Conservation (phyloP, 2,113 vertebrate genomes). For the Ictalurus punctatus region DNA sequence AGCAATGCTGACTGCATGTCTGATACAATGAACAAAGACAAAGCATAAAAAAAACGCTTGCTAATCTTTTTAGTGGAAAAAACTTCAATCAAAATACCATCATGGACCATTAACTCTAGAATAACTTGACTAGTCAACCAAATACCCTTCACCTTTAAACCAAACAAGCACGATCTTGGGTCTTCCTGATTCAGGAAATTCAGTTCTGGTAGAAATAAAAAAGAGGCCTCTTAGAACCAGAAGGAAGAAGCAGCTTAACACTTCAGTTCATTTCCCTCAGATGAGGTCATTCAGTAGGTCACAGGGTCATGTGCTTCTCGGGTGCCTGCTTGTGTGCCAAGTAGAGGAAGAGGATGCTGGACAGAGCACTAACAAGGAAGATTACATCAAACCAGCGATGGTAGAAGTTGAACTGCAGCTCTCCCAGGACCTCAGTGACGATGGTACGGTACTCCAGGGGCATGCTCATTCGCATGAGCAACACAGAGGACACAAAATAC, state of each 20-base stretch:
- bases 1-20: neutral
- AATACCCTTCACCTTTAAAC: constrained; percentile 7
- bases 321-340: constrained; percentile 97
- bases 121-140: neutral
- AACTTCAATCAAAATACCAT: constrained; percentile 22
- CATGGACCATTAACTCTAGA: neutral
- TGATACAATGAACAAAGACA: neutral
- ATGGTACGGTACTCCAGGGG: constrained; percentile 93
- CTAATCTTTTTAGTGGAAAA: neutral
- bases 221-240: constrained; percentile 11
- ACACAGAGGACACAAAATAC: constrained; percentile 96
- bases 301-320: constrained; percentile 90
- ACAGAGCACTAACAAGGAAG: constrained; percentile 96
- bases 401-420: constrained; percentile 98
- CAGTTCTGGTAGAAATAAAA: constrained; percentile 2
- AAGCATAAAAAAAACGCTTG: neutral
- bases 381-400: constrained; percentile 99
- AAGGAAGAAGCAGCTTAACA: neutral
- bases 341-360: constrained; percentile 97
- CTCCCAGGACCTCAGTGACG: constrained; percentile 91
- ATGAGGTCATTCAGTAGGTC: constrained; percentile 42
- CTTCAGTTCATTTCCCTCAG: neutral
- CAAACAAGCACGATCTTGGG: neutral
- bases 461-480: constrained; percentile 99
- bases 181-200: constrained; percentile 73